Evolutionary conservation across 2,113 vertebrate species (phyloP), one percentile per base, ranked within the genome.

Genomic region (Ciconia maguari): DNA sequence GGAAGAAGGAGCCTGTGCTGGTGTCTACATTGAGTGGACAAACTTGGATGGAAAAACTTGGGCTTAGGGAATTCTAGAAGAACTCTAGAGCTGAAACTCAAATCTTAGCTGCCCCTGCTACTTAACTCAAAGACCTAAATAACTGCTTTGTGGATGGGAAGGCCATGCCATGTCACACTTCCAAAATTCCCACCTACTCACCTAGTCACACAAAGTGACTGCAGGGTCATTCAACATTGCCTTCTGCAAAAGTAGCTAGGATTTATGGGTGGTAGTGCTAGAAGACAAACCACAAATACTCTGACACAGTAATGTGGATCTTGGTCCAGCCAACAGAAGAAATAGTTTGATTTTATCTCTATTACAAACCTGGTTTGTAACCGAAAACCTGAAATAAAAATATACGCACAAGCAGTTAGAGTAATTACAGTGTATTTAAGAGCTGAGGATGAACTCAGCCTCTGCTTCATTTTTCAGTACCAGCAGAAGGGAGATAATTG

Each of bases 361-460:
- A 0, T 34, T 46, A 22, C 1, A 0, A n/a, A 7, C 1, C 6
- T 68, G 10, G 0, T 71, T 82, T 91, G 2, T 48, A 38, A 68
- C 5, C 48, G 51, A 55, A 76, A 71, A 82, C 46, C 6, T 64
- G 8, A 85, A 76, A 58, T 62, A 58, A 74, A 80, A 80, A 51
- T 51, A 64, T 48, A 46, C 1, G 0, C 14, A 72, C 6, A 57
- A 77, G 9, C 10, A 62, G 21, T 21, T 49, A 49, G 7, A 20
- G 4, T 44, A 65, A 54, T 57, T 52, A 29, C 10, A 88, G 16
- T 32, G 21, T 46, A 62, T 32, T 62, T 52, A 72, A 36, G 52
- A 76, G 11, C 10, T 49, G 12, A 83, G 6, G 9, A 71, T 57
- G 22, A 86, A 70, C 20, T 74, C 44, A 65, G 20, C 0, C 11